Percentiles rank a stretch among this genome's conserved stretches.
phyloP scores from a whole-genome alignment of 2,797 vertebrate genomes.

The Coregonus suidteri region DNA sequence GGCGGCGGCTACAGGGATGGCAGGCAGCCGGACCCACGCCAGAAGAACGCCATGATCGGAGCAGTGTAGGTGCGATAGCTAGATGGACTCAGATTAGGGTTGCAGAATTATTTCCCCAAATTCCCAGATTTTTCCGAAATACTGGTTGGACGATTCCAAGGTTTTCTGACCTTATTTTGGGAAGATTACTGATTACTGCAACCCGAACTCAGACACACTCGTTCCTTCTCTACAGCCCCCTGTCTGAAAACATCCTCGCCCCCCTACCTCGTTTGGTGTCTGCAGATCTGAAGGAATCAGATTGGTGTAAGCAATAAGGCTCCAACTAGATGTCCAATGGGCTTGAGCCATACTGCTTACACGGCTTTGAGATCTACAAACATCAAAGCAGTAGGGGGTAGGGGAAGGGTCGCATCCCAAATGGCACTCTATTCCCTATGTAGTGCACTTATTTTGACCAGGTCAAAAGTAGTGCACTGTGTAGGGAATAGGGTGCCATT shows the following conservation, averaged over 20 bases:
- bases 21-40: conserved; percentile 76
- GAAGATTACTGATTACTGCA: too few species aligned
- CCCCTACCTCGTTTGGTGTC: not conserved
- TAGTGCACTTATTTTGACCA: too few species aligned
- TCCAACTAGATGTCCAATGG: not conserved
- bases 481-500: too few species aligned
- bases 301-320: not conserved
- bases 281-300: not conserved
- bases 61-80: conserved; percentile 77
- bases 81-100: not conserved
- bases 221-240: not conserved
- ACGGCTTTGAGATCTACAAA: not conserved
- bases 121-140: too few species aligned
- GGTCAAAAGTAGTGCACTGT: too few species aligned
- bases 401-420: too few species aligned
- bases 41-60: conserved; percentile 87
- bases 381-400: not conserved
- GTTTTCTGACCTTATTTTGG: not conserved
- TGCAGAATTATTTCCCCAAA: not conserved
- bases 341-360: not conserved
- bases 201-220: too few species aligned
- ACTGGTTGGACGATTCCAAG: not conserved
- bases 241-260: not conserved
- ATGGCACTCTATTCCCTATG: too few species aligned
- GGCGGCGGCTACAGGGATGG: conserved; percentile 64